These are phyloP conservation scores for Cyprinodon brontotheroides DNA, from an alignment of 2,113 vertebrate species.

Conservation along the genomic window DNA sequence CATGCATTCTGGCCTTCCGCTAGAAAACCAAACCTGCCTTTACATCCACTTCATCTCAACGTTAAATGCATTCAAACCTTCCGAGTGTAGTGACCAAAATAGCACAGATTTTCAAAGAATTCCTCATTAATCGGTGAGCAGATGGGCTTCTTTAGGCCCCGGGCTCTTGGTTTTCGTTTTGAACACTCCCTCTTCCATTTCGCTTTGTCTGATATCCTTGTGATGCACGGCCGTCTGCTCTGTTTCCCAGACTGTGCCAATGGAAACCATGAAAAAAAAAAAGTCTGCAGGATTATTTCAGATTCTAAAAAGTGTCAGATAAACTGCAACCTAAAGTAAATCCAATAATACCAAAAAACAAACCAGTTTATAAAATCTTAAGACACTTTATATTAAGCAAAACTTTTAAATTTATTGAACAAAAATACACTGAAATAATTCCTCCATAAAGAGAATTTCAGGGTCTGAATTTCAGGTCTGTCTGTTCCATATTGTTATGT, in stretches of 20 bases:
- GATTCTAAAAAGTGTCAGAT: slow-evolving; percentile 19
- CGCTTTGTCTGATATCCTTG: slow-evolving; percentile 55
- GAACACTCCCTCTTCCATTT: slow-evolving; percentile 36
- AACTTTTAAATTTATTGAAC: too few species aligned
- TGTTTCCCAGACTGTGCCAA: slow-evolving; percentile 38
- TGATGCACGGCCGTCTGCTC: slow-evolving; percentile 62
- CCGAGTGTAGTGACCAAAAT: slow-evolving; percentile 58
- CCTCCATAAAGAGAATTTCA: too few species aligned
- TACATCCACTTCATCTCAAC: slow-evolving; percentile 26
- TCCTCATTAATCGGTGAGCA: slow-evolving; percentile 63
- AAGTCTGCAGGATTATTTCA: slow-evolving; percentile 38
- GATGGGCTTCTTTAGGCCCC: slow-evolving; percentile 62
- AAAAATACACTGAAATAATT: too few species aligned
- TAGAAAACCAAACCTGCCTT: slow-evolving; percentile 42
- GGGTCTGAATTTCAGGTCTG: too few species aligned
- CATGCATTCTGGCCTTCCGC: slow-evolving; percentile 42
- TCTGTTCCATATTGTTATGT: too few species aligned
- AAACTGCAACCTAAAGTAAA: slow-evolving; percentile 15
- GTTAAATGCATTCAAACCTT: slow-evolving; percentile 42
- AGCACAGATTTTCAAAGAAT: slow-evolving; percentile 52
- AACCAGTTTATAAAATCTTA: too few species aligned
- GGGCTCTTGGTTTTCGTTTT: neutral
- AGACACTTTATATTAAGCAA: neutral
- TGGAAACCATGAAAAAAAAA: slow-evolving; percentile 33
- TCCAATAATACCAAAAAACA: slow-evolving; percentile 5